These are phyloP conservation scores for Orussus abietinus DNA, from an alignment of 1,140 invertebrate genomes.

Conservation along the genomic window DNA sequence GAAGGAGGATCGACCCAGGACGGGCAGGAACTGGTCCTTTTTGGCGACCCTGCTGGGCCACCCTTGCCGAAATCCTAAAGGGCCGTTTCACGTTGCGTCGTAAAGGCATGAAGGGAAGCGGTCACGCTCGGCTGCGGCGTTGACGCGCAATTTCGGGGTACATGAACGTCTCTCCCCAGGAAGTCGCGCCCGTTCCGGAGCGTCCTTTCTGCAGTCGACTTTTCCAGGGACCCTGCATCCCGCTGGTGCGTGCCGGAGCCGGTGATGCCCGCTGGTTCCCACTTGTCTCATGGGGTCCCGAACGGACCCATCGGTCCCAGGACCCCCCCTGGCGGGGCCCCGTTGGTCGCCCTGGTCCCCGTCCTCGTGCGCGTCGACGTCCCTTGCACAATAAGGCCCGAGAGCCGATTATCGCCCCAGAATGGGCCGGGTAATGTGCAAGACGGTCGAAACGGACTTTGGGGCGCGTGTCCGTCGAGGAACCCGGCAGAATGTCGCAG, in stretches of 20 bases:
- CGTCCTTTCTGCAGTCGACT: too few relatives aligned
- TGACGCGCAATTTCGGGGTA: conserved; percentile 42
- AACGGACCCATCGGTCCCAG: not conserved
- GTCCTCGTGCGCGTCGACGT: not conserved
- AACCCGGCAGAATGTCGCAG: too few relatives aligned
- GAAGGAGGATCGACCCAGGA: too few relatives aligned
- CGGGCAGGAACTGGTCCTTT: conserved; percentile 4
- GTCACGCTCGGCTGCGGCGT: conserved; percentile 26
- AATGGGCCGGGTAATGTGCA: conserved; percentile 7
- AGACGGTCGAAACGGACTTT: too few relatives aligned
- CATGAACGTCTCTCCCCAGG: conserved; percentile 35
- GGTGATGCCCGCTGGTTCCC: not conserved
- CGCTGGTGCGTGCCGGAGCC: too few relatives aligned
- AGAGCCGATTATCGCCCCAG: conserved; percentile 15
- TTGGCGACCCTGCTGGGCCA: too few relatives aligned
- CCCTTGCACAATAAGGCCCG: too few relatives aligned
- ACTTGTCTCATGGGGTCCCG: not conserved
- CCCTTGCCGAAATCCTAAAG: too few relatives aligned
- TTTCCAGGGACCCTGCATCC: too few relatives aligned
- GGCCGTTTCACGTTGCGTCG: conserved; percentile 3
- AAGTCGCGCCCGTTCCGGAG: too few relatives aligned
- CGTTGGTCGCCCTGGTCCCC: not conserved
- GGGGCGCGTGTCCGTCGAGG: too few relatives aligned
- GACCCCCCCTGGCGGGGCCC: not conserved
- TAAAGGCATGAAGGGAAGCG: conserved; percentile 31